Evolutionary conservation across 2,797 vertebrate genomes (phyloP).

Genomic region (Takifugu ocellatus): DNA sequence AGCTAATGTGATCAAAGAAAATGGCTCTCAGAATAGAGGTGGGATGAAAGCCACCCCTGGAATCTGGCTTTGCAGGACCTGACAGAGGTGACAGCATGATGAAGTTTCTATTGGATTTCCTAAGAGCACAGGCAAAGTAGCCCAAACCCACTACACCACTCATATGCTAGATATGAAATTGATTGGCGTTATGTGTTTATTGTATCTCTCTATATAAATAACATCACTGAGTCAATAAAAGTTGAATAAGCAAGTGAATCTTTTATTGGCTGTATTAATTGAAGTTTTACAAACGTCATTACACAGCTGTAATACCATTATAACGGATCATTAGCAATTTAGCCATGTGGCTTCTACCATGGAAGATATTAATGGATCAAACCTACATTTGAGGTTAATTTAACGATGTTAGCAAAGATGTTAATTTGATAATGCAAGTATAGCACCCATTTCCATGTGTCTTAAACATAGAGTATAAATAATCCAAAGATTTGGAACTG

Average conservation of each 20-base stretch:
- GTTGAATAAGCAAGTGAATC: background rate
- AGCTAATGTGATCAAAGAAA: conserved; percentile 79
- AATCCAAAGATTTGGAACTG: too few species aligned
- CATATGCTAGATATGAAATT: conserved; percentile 56
- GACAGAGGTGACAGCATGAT: conserved; percentile 75
- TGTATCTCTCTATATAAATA: conserved; percentile 12
- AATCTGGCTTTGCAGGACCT: conserved; percentile 69
- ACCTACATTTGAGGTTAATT: too few species aligned
- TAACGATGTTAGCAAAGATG: too few species aligned
- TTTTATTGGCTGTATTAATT: conserved; percentile 1
- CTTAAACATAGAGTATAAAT: too few species aligned
- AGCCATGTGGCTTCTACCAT: background rate
- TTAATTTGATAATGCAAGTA: too few species aligned
- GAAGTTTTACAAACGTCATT: background rate
- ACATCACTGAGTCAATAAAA: conserved; percentile 11
- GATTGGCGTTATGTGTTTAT: conserved; percentile 57
- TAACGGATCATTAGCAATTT: background rate
- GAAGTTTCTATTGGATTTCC: conserved; percentile 72
- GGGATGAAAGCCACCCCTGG: conserved; percentile 70
- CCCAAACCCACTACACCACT: conserved; percentile 51
- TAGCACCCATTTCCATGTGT: too few species aligned
- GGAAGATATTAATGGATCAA: too few species aligned
- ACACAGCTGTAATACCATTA: background rate
- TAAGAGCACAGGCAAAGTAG: conserved; percentile 58
- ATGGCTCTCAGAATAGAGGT: conserved; percentile 75